These are phyloP conservation scores for Charadrius vociferus DNA, from an alignment of 2,113 vertebrate genomes.

Conservation along the genomic window DNA sequence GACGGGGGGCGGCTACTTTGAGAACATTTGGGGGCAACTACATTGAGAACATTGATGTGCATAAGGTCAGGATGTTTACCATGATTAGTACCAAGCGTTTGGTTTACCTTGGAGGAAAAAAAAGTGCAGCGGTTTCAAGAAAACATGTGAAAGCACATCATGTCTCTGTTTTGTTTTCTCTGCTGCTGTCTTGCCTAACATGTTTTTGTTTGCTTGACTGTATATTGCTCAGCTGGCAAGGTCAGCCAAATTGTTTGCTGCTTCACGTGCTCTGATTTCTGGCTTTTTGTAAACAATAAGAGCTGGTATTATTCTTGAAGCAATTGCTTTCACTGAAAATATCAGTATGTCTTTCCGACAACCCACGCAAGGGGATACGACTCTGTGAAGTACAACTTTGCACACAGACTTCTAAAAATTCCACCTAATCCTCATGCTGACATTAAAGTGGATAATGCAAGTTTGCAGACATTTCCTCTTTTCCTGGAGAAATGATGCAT, in stretches of 20 bases:
- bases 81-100: not conserved
- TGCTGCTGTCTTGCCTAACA: not conserved
- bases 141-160: not conserved
- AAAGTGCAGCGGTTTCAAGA: rapidly evolving
- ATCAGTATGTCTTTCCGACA: not conserved
- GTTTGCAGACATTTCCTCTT: not conserved
- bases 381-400: not conserved
- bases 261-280: not conserved
- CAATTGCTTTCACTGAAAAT: not conserved
- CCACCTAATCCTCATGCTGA: not conserved
- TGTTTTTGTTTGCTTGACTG: not conserved
- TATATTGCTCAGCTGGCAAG: not conserved
- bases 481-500: not conserved
- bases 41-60: rapidly evolving
- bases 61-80: rapidly evolving
- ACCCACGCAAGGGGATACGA: rapidly evolving
- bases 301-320: not conserved
- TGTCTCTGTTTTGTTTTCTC: not conserved
- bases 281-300: not conserved
- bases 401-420: not conserved
- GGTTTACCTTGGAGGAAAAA: not conserved
- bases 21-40: not conserved
- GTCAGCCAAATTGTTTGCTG: not conserved
- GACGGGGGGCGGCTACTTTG: rapidly evolving
- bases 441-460: not conserved